A percentile compares a stretch with the other conserved stretches of the same genome.
Conservation (phyloP, 2,113 vertebrate species). For the Chaetops frenatus region DNA sequence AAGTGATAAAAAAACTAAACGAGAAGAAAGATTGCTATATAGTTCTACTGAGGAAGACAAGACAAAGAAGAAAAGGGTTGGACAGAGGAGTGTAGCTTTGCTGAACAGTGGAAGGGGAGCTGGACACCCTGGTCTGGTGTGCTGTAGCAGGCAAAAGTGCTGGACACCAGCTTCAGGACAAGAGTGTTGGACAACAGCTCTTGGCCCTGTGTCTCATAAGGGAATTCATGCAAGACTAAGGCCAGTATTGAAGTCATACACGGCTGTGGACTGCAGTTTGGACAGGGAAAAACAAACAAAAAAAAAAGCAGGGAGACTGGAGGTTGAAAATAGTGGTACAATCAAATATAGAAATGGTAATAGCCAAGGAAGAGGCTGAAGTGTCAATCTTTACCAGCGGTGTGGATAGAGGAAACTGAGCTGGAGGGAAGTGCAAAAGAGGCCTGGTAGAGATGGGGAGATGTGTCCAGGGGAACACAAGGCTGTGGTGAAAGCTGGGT, state of each 20-base stretch:
- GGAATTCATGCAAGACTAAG: background rate
- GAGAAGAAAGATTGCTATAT: background rate
- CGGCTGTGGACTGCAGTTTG: background rate
- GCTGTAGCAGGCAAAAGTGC: background rate
- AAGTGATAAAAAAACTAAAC: background rate
- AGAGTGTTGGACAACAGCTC: background rate
- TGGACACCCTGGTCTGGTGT: background rate
- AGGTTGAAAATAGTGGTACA: background rate
- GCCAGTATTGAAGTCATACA: background rate
- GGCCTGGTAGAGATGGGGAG: background rate
- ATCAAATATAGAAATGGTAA: background rate
- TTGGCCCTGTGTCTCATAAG: background rate
- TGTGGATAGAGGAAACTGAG: background rate
- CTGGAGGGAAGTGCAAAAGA: background rate
- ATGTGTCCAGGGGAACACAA: background rate
- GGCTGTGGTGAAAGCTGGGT: background rate
- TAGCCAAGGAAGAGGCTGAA: background rate
- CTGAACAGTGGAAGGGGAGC: background rate
- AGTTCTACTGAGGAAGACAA: background rate
- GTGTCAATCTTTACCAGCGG: fast-evolving
- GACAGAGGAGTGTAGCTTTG: background rate
- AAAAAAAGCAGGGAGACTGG: background rate
- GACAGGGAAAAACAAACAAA: background rate
- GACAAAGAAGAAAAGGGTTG: background rate
- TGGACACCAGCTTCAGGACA: background rate